Evolutionary conservation across 2,797 vertebrate species (phyloP), one percentile per base, ranked within the genome.

Genomic region (Periparus ater): DNA sequence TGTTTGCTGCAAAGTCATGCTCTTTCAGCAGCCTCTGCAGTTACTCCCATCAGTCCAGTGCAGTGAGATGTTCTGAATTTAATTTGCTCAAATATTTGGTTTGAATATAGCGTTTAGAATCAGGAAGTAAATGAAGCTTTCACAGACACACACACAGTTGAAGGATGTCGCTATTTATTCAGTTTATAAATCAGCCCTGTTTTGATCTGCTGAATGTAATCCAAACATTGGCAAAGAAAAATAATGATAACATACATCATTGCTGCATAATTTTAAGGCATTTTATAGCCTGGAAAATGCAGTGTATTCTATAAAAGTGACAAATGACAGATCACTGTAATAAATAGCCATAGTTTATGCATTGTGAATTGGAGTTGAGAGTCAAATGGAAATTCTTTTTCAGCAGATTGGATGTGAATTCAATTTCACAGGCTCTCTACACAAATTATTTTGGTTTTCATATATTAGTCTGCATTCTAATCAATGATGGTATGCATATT

Each of bases 231-330:
- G 93, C 90, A 97, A 97, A 97, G 95, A 96, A 96, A 95, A 97
- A 87, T 97, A 97, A 97, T 96, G 96, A 96, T 95, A 88, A 66
- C 92, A 92, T 97, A 97, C 83, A 98, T 97, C 96, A 97, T 95
- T 97, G 95, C 93, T 88, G 95, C 95, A 97, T 97, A 97, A 97
- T 97, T 97, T 95, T 97, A 96, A 96, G 96, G 86, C 93, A 95
- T 96, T 98, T 98, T 97, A 97, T 95, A 97, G 96, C 82, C 94
- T 97, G 90, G 81, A 96, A 97, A 98, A 98, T 97, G 97, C 30
- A 47, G 86, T 85, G 78, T 92, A 96, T 97, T 97, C 96, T 94
- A 96, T 97, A 97, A 96, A 98, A 98, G 92, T 98, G 97, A 97
- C 97, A 97, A 97, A 98, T 94, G 96, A 95, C 77, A 96, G 94